phyloP scores from a whole-genome alignment of 2,888 invertebrate species.

The Chromoteleia sp. region DNA sequence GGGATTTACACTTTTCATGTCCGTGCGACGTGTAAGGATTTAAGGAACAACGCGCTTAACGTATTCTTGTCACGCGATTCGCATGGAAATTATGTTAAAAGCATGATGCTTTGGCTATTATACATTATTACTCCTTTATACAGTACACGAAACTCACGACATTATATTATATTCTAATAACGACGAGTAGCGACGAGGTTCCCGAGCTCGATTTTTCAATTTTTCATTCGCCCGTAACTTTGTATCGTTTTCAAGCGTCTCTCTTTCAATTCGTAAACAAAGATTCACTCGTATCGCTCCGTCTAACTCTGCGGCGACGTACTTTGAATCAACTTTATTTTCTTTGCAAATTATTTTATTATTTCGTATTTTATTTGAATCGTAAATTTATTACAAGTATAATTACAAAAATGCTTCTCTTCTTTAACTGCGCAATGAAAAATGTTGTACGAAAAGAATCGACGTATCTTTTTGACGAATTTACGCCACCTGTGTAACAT shows the following conservation, averaged over 20 bases:
- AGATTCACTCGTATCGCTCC: too few relatives aligned
- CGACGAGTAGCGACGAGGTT: conserved; percentile 19
- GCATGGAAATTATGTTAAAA: conserved; percentile 68
- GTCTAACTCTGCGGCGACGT: too few relatives aligned
- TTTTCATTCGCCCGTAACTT: background rate
- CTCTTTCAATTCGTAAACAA: too few relatives aligned
- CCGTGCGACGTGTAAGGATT: conserved; percentile 60
- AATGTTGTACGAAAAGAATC: too few relatives aligned
- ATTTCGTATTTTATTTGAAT: background rate
- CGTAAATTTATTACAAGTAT: too few relatives aligned
- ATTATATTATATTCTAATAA: conserved; percentile 58
- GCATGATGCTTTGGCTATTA: conserved; percentile 68
- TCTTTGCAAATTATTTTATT: background rate
- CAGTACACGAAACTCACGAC: conserved; percentile 51
- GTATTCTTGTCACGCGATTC: conserved; percentile 64
- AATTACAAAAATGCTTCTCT: too few relatives aligned
- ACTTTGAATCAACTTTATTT: too few relatives aligned
- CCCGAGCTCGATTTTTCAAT: conserved; percentile 19
- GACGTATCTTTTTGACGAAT: too few relatives aligned
- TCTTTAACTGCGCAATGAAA: too few relatives aligned
- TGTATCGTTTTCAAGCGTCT: too few relatives aligned
- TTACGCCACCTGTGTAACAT: conserved; percentile 1
- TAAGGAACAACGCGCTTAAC: conserved; percentile 62
- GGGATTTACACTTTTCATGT: conserved; percentile 67
- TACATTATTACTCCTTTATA: conserved; percentile 53